Evolutionary conservation across 2,113 vertebrate species (phyloP).

Genomic region (Sylvia atricapilla): DNA sequence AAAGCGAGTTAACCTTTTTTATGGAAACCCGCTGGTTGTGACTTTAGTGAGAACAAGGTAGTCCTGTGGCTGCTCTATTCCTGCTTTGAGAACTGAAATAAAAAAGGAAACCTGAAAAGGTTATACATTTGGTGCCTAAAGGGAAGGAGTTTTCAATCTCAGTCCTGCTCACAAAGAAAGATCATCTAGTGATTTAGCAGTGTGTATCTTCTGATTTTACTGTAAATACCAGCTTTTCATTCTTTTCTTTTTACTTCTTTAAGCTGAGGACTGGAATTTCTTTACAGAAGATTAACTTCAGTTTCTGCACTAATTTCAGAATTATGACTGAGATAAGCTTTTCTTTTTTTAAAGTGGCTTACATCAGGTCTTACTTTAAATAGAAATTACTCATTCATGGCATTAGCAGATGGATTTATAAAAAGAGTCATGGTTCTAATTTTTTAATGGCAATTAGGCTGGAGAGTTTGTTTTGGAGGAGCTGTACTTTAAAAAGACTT

Average conservation of each 20-base stretch:
- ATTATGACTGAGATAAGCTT: background rate
- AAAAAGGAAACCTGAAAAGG: constrained; percentile 21
- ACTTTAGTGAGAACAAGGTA: background rate
- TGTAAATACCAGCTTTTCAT: background rate
- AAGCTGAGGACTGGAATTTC: background rate
- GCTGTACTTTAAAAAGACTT: background rate
- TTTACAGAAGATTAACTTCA: background rate
- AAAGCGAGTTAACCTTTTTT: constrained; percentile 42
- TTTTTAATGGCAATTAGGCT: background rate
- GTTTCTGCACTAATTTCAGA: background rate
- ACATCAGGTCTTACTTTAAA: background rate
- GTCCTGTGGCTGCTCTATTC: background rate
- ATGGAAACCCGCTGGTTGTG: constrained; percentile 1
- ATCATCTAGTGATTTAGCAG: background rate
- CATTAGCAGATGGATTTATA: background rate
- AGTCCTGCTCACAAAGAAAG: background rate
- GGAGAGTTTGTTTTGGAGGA: background rate
- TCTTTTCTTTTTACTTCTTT: background rate
- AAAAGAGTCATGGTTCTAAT: background rate
- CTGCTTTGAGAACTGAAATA: background rate
- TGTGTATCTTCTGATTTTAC: background rate
- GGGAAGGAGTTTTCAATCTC: background rate
- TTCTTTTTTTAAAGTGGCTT: background rate
- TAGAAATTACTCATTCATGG: background rate
- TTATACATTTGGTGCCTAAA: background rate